A percentile compares a stretch with the other conserved stretches of the same genome.
Conservation (phyloP, 1,140 invertebrate genomes). For the Piezodorus guildinii region DNA sequence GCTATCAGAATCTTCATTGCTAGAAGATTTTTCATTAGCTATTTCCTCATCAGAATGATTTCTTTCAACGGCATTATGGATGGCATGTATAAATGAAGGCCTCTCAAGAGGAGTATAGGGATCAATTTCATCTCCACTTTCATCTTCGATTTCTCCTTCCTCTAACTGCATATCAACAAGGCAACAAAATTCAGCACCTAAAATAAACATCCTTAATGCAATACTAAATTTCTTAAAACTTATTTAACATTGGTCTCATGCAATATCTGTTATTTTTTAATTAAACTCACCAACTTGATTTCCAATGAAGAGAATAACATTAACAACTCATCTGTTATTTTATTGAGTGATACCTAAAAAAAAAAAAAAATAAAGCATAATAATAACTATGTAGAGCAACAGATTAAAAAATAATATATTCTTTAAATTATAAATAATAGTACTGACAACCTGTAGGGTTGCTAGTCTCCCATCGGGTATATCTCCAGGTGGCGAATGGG, state of each 20-base stretch:
- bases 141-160: slow-evolving; percentile 15
- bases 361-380: too few species aligned
- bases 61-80: not conserved
- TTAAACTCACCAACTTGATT: too few species aligned
- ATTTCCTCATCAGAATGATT: slow-evolving; percentile 8
- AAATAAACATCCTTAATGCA: not conserved
- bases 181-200: not conserved
- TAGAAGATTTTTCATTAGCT: not conserved
- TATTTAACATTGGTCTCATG: not conserved
- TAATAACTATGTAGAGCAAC: too few species aligned
- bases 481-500: too few species aligned
- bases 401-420: too few species aligned
- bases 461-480: too few species aligned
- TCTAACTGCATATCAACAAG: slow-evolving; percentile 5
- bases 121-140: slow-evolving; percentile 16
- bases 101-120: slow-evolving; percentile 18
- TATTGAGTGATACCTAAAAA: too few species aligned
- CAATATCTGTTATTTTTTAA: too few species aligned
- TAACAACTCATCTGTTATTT: too few species aligned
- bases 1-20: not conserved
- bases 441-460: too few species aligned
- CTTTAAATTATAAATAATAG: too few species aligned
- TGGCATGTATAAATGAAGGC: not conserved
- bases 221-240: not conserved
- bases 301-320: too few species aligned